These are phyloP conservation scores for Aromia moschata DNA, from an alignment of 2,888 invertebrate genomes.

Conservation along the genomic window DNA sequence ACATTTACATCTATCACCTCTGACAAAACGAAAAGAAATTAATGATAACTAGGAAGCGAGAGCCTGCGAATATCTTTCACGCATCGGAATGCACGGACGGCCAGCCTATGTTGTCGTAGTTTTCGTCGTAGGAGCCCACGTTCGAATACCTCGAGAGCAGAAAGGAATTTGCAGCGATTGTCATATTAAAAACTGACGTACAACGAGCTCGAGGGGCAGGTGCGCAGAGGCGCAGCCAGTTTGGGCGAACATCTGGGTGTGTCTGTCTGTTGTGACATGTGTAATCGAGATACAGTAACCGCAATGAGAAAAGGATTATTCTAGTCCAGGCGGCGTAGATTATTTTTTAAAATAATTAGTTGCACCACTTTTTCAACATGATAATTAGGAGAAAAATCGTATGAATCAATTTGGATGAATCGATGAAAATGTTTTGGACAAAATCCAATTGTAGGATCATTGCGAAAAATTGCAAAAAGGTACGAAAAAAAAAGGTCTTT, in stretches of 20 bases:
- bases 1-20: too few species aligned
- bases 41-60: neutral
- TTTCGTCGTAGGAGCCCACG: constrained; percentile 2
- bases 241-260: constrained; percentile 37
- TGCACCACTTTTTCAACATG: too few species aligned
- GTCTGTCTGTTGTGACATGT: constrained; percentile 32
- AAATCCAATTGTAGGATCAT: too few species aligned
- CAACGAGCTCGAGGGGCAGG: constrained; percentile 36
- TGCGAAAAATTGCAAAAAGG: too few species aligned
- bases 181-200: constrained; percentile 32
- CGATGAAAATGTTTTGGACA: too few species aligned
- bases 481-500: too few species aligned
- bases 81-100: neutral
- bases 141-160: constrained; percentile 2
- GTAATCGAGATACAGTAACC: constrained; percentile 36
- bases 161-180: constrained; percentile 13
- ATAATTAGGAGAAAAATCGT: too few species aligned
- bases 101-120: neutral
- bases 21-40: too few species aligned
- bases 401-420: too few species aligned
- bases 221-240: constrained; percentile 34
- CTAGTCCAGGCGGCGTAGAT: too few species aligned
- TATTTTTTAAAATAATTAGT: too few species aligned
- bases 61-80: neutral
- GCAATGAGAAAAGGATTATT: too few species aligned